These are phyloP conservation scores for Formica exsecta DNA, from an alignment of 1,140 invertebrate species.

Conservation along the genomic window DNA sequence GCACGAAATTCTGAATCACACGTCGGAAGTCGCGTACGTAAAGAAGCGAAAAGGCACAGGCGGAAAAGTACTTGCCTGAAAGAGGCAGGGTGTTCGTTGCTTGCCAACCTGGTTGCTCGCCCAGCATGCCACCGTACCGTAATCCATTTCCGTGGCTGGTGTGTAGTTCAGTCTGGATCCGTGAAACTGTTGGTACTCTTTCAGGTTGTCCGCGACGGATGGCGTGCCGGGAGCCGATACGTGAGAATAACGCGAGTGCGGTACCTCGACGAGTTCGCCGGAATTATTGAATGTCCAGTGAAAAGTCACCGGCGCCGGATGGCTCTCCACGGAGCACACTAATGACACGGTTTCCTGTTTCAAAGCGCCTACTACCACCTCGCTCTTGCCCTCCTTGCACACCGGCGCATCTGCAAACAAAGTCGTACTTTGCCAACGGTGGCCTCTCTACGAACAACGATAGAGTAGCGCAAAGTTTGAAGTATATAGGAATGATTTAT, in stretches of 20 bases:
- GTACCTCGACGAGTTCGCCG: slow-evolving; percentile 92
- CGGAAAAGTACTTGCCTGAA: slow-evolving; percentile 88
- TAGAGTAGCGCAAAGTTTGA: slow-evolving; percentile 47
- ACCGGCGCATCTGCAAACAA: slow-evolving; percentile 91
- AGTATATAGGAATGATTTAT: slow-evolving; percentile 51
- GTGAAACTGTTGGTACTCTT: slow-evolving; percentile 83
- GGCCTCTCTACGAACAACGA: slow-evolving; percentile 44
- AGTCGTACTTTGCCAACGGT: slow-evolving; percentile 16
- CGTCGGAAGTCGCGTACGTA: background rate
- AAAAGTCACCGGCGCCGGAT: slow-evolving; percentile 92
- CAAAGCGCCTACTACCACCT: slow-evolving; percentile 93
- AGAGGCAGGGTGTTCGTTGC: slow-evolving; percentile 94
- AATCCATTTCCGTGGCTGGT: slow-evolving; percentile 94
- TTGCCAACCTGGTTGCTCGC: slow-evolving; percentile 93
- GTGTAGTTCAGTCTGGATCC: slow-evolving; percentile 94
- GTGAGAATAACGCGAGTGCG: slow-evolving; percentile 89
- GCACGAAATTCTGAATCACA: slow-evolving; percentile 22
- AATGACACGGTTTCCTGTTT: slow-evolving; percentile 94
- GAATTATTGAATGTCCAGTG: slow-evolving; percentile 96
- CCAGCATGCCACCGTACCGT: slow-evolving; percentile 95
- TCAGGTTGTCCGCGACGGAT: slow-evolving; percentile 73
- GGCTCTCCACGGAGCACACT: slow-evolving; percentile 94
- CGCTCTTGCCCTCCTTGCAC: slow-evolving; percentile 91
- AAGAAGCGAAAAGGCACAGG: slow-evolving; percentile 32
- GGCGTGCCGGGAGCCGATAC: slow-evolving; percentile 86